A percentile compares a stretch with the other conserved stretches of the same genome.
These are phyloP conservation scores for Xestia rhomboidea DNA, from an alignment of 2,888 invertebrate species.

Conservation along the genomic window DNA sequence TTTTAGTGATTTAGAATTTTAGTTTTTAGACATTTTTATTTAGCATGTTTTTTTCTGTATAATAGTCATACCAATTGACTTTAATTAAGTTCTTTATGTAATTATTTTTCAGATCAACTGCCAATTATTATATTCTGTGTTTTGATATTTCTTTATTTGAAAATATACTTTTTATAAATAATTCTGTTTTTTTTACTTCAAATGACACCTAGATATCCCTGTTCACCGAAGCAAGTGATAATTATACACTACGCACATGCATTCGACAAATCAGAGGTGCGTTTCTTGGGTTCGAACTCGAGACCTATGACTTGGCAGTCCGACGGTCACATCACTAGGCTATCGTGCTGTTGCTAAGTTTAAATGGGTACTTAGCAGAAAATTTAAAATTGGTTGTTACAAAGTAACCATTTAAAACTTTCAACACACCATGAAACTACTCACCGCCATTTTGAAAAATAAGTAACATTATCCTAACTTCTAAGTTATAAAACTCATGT, in stretches of 20 bases:
- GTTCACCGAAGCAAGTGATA: too few relatives aligned
- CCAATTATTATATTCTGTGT: conserved; percentile 81
- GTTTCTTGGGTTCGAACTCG: too few relatives aligned
- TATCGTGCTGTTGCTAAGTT: neutral
- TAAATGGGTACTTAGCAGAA: neutral
- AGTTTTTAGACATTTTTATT: conserved; percentile 69
- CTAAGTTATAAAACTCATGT: conserved; percentile 72
- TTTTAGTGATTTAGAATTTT: conserved; percentile 69
- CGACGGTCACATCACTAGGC: too few relatives aligned
- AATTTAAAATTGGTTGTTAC: neutral
- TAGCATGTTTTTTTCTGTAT: conserved; percentile 70
- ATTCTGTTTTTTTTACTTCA: conserved; percentile 29
- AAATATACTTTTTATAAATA: conserved; percentile 85
- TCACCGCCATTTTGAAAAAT: conserved; percentile 58
- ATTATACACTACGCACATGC: too few relatives aligned
- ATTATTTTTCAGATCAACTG: conserved; percentile 80
- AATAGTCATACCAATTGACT: conserved; percentile 77
- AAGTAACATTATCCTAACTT: conserved; percentile 58
- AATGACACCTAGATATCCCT: neutral
- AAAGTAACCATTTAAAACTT: conserved; percentile 33
- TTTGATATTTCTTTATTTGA: conserved; percentile 85
- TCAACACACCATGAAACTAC: conserved; percentile 19
- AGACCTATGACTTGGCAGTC: too few relatives aligned
- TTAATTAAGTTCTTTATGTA: conserved; percentile 75
- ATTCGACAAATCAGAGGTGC: too few relatives aligned